Evolutionary conservation across 2,888 invertebrate genomes (phyloP), one percentile per base, ranked within the genome.

Genomic region (Amitus sp.): DNA sequence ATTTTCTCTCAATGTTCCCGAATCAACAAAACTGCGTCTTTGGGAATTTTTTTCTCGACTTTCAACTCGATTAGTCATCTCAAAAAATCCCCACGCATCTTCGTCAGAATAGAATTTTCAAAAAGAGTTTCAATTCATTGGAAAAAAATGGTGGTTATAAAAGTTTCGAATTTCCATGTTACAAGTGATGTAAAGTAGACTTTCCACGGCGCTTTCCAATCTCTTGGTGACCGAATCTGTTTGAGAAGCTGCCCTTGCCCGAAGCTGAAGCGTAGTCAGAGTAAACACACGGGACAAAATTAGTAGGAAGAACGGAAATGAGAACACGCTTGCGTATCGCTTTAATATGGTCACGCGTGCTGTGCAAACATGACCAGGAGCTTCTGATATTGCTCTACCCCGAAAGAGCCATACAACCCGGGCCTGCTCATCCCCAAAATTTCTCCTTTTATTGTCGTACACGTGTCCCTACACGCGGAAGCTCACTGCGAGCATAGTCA

Each of bases 181-280:
- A n/a, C n/a, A n/a, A n/a, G n/a, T n/a, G n/a, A n/a, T 60, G 64
- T 47, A 60, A 58, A 54, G 63, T 62, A 47, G 47, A 37, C 56
- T 59, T 30, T 15, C 46, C 30, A 57, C 27, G 49, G 61, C 56
- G 52, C 58, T 63, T 53, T 49, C 46, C 47, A 52, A 48, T 57
- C 65, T 73, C 76, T 75, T 72, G 72, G 73, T 74, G 76, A 75
- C 75, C 75, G 78, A 78, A 74, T 76, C 74, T 77, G 77, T 79
- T 79, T 78, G 78, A 79, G 72, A 57, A 73, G 74, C 74, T 73
- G 78, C 78, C 78, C 78, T 78, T 76, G 77, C 77, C 75, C 56
- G 64, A 58, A 70, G 73, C 69, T 52, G 51, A 43, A 62, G 54
- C 58, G 66, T 71, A 74, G 73, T 74, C 71, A 73, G 73, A 76